Percentiles rank a stretch among this genome's conserved stretches.
These are phyloP conservation scores for Arvicanthis niloticus DNA, from an alignment of 2,113 vertebrate genomes.

Conservation along the genomic window DNA sequence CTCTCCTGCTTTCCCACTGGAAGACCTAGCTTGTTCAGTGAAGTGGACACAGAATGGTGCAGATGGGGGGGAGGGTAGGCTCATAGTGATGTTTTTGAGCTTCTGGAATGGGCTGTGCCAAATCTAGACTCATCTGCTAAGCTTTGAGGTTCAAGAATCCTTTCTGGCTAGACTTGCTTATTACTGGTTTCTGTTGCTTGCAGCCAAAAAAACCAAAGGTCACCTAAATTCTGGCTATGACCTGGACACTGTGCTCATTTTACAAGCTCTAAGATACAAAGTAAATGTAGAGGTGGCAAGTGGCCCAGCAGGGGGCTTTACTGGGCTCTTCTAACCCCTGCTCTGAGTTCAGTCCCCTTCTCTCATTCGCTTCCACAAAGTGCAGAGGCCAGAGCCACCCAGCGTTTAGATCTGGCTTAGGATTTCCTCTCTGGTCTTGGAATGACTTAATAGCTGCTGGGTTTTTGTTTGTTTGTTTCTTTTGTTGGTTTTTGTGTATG, in stretches of 20 bases:
- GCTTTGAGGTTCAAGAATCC: neutral
- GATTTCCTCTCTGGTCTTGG: neutral
- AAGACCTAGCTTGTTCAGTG: neutral
- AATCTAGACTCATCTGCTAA: neutral
- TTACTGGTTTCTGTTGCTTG: neutral
- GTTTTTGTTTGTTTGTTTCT: too few species aligned
- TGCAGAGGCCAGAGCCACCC: neutral
- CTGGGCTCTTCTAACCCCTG: neutral
- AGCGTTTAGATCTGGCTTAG: neutral
- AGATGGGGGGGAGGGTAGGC: neutral
- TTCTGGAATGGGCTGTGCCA: neutral
- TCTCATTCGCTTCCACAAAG: neutral
- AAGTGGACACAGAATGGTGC: neutral
- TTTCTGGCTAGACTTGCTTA: neutral
- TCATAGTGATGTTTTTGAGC: slow-evolving; percentile 1
- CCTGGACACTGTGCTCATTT: neutral
- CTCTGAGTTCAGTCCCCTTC: neutral
- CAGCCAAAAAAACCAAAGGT: neutral
- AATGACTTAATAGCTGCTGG: neutral
- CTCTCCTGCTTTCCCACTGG: neutral
- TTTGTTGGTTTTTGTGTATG: too few species aligned
- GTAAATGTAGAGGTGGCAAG: neutral
- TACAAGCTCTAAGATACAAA: neutral
- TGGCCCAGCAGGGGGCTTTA: neutral
- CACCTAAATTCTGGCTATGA: neutral